Evolutionary conservation across 2,888 invertebrate genomes (phyloP), one percentile per base, ranked within the genome.

Genomic region (Lithodes maja): DNA sequence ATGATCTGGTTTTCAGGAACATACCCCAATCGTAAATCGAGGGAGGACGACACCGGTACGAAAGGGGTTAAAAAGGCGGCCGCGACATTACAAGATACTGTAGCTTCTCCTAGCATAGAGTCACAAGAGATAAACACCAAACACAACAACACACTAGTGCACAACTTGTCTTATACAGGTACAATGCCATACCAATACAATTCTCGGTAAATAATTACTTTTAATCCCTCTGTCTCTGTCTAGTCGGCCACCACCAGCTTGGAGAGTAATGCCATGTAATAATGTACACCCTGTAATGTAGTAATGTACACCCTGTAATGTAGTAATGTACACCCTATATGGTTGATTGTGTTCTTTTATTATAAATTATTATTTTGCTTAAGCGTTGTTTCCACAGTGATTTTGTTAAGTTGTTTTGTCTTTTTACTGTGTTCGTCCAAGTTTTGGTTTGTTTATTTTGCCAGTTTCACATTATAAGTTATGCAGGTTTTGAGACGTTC

Each of bases 141-240:
- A 77, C 55, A 33, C 77, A 61, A 83, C 68, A 17, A 79, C 68
- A 87, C 78, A 74, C 71, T 87, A 87, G 52, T 77, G 77, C 83
- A 87, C 78, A 77, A 78, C 68, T 78, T 85, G 79, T 52, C 82
- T 78, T 87, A 75, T 15, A 71, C 82, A 82, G 83, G 77, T 77
- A 87, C 87, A 77, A 77, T 83, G 77, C 83, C 81, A 82, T 82
- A 86, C 82, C 77, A 82, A 75, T 75, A 85, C 54, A 78, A 79
- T 53, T 17, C 68, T 15, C 3, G 49, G 12, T 79, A 79, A 7
- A 61, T 7, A 12, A 61, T 61, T 12, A 61, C 15, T 12, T 61
- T 7, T 61, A 61, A 61, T 61, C 15, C 68, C 33, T 33, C 33
- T 0, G 33, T 33, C 33, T 33, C 33, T 33, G 33, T 33, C 33